Evolutionary conservation across 2,888 invertebrate species (phyloP).

Genomic region (Leptopterna dolabrata): DNA sequence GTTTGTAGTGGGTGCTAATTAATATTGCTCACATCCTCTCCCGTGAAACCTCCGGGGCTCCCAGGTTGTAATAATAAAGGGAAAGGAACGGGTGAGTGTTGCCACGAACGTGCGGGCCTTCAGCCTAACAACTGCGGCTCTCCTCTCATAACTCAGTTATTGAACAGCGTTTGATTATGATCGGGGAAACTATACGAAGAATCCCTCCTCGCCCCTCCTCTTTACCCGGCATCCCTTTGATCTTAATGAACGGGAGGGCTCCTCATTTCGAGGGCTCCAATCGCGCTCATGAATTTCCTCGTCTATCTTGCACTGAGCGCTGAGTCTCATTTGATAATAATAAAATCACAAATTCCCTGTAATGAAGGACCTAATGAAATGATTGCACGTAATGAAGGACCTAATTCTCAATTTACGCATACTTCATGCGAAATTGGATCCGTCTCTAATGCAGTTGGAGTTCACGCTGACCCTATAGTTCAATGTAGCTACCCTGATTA

Average conservation of each 20-base stretch:
- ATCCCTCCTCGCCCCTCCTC: neutral
- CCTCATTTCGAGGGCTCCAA: neutral
- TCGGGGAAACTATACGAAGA: neutral
- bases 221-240: neutral
- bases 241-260: neutral
- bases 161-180: neutral
- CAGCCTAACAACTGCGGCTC: neutral
- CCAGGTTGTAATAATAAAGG: neutral
- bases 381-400: too few relatives aligned
- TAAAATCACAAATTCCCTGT: too few relatives aligned
- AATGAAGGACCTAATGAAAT: neutral
- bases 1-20: neutral
- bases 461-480: too few relatives aligned
- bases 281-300: neutral
- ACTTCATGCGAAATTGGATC: too few relatives aligned
- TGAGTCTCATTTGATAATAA: too few relatives aligned
- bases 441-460: too few relatives aligned
- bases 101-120: neutral
- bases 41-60: neutral
- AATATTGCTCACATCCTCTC: constrained; percentile 7
- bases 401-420: too few relatives aligned
- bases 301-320: neutral
- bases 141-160: neutral
- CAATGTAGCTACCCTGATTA: too few relatives aligned
- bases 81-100: neutral